phyloP scores from a whole-genome alignment of 2,797 vertebrate genomes.

The Chaetodon trifasciatus region DNA sequence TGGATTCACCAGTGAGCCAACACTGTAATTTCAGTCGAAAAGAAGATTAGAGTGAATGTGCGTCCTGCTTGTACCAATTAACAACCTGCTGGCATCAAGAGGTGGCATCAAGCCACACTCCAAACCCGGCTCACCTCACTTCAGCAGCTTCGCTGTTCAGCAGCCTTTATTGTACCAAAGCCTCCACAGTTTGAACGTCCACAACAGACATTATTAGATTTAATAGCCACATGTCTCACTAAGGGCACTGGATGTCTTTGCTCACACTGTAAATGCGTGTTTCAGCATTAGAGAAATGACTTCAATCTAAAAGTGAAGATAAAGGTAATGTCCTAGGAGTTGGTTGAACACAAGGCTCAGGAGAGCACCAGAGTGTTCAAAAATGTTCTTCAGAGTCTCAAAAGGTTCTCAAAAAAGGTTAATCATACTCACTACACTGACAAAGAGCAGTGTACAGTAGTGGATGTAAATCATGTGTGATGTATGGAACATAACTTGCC shows the following conservation, averaged over 20 bases:
- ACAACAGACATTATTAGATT: background rate
- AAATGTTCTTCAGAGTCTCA: background rate
- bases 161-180: background rate
- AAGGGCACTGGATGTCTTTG: no score
- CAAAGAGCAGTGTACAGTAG: background rate
- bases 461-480: slow-evolving; percentile 6
- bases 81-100: slow-evolving; percentile 25
- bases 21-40: slow-evolving; percentile 24
- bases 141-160: background rate
- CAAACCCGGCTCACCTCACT: slow-evolving; percentile 8
- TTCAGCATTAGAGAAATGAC: background rate
- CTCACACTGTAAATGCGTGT: background rate
- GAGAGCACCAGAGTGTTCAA: no score
- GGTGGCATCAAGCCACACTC: slow-evolving; percentile 11
- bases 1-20: slow-evolving; percentile 9
- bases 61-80: slow-evolving; percentile 31
- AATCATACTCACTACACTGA: background rate
- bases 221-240: no score
- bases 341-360: background rate
- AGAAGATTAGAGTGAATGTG: slow-evolving; percentile 51
- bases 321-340: background rate
- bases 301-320: background rate
- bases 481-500: background rate
- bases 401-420: background rate
- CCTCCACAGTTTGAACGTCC: background rate